Evolutionary conservation across 2,113 vertebrate species (phyloP).

Genomic region (Tetraodon nigroviridis): DNA sequence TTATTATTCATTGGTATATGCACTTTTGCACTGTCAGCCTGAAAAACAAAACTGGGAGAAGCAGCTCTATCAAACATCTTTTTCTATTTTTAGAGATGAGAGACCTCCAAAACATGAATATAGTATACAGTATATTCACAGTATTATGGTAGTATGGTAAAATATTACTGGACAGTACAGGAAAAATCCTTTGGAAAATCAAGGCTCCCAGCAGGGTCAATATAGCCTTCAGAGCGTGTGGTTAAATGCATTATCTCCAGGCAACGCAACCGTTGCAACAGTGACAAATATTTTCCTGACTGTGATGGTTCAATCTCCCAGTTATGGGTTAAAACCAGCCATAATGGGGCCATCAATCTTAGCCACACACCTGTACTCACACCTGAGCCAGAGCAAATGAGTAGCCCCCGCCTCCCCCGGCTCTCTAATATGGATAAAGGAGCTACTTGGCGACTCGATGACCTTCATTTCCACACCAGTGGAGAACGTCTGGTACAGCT

Average conservation of each 20-base stretch:
- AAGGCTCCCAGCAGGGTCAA: constrained; percentile 20
- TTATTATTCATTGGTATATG: too few relatives aligned
- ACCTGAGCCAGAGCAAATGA: constrained; percentile 50
- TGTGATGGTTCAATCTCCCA: constrained; percentile 50
- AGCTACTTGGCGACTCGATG: constrained; percentile 50
- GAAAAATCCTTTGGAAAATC: not conserved
- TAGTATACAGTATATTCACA: too few relatives aligned
- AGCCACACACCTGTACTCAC: constrained; percentile 19
- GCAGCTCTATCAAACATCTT: not conserved
- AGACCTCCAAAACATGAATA: too few relatives aligned
- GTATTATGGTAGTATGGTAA: too few relatives aligned
- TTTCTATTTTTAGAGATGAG: too few relatives aligned
- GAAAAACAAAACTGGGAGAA: constrained; percentile 24
- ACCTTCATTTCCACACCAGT: constrained; percentile 62
- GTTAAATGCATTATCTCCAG: constrained; percentile 2
- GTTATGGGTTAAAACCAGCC: constrained; percentile 48
- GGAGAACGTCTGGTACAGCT: constrained; percentile 51
- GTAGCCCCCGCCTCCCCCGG: constrained; percentile 9
- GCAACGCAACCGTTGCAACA: not conserved
- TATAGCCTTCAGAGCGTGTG: not conserved
- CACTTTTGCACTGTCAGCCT: constrained; percentile 11
- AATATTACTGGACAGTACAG: not conserved
- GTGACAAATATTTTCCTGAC: constrained; percentile 3
- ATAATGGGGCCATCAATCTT: constrained; percentile 54
- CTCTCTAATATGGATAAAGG: constrained; percentile 57